Evolutionary conservation across 2,113 vertebrate genomes (phyloP), one percentile per base, ranked within the genome.

Genomic region (Urocolius indicus): DNA sequence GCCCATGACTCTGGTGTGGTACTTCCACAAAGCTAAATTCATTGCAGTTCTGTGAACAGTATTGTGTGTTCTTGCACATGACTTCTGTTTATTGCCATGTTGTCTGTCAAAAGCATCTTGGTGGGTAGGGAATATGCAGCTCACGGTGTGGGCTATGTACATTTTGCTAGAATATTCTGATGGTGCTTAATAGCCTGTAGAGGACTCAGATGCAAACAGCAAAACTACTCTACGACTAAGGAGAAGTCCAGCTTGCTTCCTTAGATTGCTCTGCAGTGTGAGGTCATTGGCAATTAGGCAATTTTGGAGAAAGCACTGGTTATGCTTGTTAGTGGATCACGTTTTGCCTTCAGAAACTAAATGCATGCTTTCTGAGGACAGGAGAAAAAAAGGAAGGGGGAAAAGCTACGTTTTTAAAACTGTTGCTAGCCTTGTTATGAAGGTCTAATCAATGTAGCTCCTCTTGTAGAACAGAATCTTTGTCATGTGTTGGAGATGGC

Each of bases 1-100:
- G 6, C 29, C 5, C 0, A 0, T 38, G 16, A 26, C 32, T 87
- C 27, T 43, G 10, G 54, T 1, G 38, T 11, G 38, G 11, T 38
- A 22, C 45, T 93, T 80, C 52, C 36, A 55, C 52, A 71, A 29
- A 71, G 36, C 34, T 76, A 45, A 87, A 5, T 27, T 84, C 55
- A 36, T 2, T 63, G 75, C 43, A 69, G 1, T 14, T 49, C 62
- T 71, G 11, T 45, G 41, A 84, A 34, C 16, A 69, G 18, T 1
- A 1, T 46, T 29, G 3, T 18, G 20, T 4, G 23, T 32, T 86
- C 58, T 29, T 66, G 41, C 49, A 54, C 9, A 4, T 6, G 4
- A 55, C 4, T 68, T n/a, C 43, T 68, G 36, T 73, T 21, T 46
- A 5, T 49, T 46, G 38, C 34, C 22, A 13, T 46, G 10, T 10